Percentiles rank a stretch among this genome's conserved stretches.
These are phyloP conservation scores for Pteropus alecto DNA, from an alignment of 2,113 vertebrate species.

Conservation along the genomic window DNA sequence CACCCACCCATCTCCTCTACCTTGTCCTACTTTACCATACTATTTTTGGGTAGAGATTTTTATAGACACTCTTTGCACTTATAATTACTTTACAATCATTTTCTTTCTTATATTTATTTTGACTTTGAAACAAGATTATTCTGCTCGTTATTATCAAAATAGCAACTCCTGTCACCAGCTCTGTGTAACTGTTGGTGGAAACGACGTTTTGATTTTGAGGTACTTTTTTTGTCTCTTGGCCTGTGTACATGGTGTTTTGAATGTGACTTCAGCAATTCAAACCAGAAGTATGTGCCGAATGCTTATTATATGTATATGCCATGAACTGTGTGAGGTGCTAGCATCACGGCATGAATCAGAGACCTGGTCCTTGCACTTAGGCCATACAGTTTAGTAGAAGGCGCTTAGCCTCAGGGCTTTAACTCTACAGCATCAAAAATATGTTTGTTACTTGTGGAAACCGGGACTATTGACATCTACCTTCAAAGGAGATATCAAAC, in stretches of 20 bases:
- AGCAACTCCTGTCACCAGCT: background rate
- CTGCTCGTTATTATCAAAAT: slow-evolving; percentile 62
- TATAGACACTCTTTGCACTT: slow-evolving; percentile 15
- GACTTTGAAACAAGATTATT: slow-evolving; percentile 50
- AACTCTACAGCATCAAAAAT: background rate
- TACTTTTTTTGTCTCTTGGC: background rate
- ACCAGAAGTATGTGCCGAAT: background rate
- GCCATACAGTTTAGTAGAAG: background rate
- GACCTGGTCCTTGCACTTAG: background rate
- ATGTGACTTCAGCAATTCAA: background rate
- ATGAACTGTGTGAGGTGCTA: background rate
- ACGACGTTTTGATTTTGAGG: background rate
- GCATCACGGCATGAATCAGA: background rate
- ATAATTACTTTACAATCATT: slow-evolving; percentile 11
- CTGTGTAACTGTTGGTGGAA: background rate
- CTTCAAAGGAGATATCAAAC: background rate
- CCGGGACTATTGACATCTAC: background rate
- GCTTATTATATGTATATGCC: background rate
- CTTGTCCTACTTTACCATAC: background rate
- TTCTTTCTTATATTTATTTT: slow-evolving; percentile 36
- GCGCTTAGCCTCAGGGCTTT: background rate
- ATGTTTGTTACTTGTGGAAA: background rate
- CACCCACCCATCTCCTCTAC: background rate
- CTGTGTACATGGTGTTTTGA: background rate
- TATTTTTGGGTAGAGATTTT: slow-evolving; percentile 31